Evolutionary conservation across 1,140 invertebrate species (phyloP).

Genomic region (Drosophila kikkawai): DNA sequence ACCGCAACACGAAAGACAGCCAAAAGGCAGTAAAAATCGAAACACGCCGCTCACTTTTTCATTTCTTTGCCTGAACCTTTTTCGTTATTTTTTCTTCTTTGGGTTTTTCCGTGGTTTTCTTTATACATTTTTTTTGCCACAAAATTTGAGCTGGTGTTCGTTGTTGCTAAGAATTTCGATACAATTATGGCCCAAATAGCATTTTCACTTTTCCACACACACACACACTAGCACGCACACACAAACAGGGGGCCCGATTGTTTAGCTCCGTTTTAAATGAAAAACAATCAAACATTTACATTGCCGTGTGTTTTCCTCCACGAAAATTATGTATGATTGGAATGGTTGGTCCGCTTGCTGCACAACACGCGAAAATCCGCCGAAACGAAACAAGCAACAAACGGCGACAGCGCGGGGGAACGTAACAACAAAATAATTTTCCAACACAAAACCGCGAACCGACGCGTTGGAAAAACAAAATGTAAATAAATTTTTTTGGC

Average conservation of each 20-base stretch:
- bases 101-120: conserved; percentile 20
- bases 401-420: conserved; percentile 56
- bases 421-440: conserved; percentile 60
- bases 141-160: conserved; percentile 12
- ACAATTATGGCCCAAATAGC: conserved; percentile 67
- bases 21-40: conserved; percentile 16
- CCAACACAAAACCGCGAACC: conserved; percentile 52
- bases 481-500: no score
- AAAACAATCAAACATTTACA: conserved; percentile 64
- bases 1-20: conserved; percentile 44
- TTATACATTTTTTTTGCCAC: conserved; percentile 8
- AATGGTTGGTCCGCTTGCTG: conserved; percentile 40
- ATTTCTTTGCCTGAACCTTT: conserved; percentile 49
- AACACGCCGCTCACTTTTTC: conserved; percentile 54
- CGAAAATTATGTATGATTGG: conserved; percentile 45
- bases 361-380: conserved; percentile 39
- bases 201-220: conserved; percentile 74
- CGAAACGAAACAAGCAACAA: conserved; percentile 65
- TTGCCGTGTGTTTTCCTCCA: conserved; percentile 36
- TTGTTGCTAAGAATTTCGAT: conserved; percentile 72
- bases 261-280: conserved; percentile 59
- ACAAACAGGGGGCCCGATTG: conserved; percentile 6
- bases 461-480: conserved; percentile 2
- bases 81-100: conserved; percentile 22
- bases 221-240: conserved; percentile 9